Base-by-base conservation (phyloP, 2,797 vertebrate genomes). In the Pelodytes ibericus region DNA sequence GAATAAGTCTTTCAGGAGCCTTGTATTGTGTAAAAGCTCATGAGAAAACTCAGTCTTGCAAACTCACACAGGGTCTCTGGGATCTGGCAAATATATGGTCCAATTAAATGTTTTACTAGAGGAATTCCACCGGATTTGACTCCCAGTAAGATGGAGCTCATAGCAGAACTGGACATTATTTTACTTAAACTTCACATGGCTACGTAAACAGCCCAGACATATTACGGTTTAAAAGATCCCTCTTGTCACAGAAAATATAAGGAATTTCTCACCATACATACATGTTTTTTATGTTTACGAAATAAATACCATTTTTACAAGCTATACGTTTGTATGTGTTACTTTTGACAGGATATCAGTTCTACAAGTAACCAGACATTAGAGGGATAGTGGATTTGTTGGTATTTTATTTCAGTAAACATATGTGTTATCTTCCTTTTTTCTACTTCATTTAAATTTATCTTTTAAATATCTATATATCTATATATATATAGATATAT, bases 71-170 rank as follows among this genome's bases (percentile, higher is more conserved):
- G 41, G 2, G 27, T 61, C 31, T 6, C 20, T 58, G 49, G 51
- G 33, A 78, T 61, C 30, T 73, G 70, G 76, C 51, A 68, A 73
- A 62, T 58, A 41, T 57, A 69, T 20, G 47, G 49, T 53, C 20
- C 64, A 68, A 73, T 69, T 67, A 73, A 68, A 33, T 22, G 53
- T 78, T 78, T 79, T 79, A 79, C 31, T 61, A 72, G 64, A 60
- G 63, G 62, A 44, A 62, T 68, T 73, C 49, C 10, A 68, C 26
- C 20, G 18, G 76, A 68, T 73, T 61, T 26, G 57, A 39, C 65
- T 78, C 56, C 70, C 63, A 73, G 44, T 25, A 53, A 68, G 57
- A 39, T 67, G 47, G 26, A 62, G 27, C 41, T 29, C 56, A 41
- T 53, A 68, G 36, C 64, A 31, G 56, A 57, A 16, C 39, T 31